phyloP scores from a whole-genome alignment of 2,888 invertebrate genomes.

The Lasioglossum morio region DNA sequence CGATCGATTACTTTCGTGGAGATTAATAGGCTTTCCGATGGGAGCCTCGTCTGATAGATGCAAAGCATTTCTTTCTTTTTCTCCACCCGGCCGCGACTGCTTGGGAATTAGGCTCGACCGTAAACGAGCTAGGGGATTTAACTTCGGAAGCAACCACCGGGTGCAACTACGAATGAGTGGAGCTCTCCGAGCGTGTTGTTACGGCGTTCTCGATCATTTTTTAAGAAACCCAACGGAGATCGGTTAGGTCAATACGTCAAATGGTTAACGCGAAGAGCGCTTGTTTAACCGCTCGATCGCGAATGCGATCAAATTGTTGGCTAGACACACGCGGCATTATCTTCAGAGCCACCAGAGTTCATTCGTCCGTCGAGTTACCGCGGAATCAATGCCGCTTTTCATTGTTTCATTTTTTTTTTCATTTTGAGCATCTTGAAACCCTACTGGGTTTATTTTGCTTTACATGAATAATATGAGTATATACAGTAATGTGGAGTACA shows the following conservation, averaged over 20 bases:
- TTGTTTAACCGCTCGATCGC: neutral
- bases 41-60: constrained; percentile 26
- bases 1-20: constrained; percentile 40
- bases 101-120: constrained; percentile 20
- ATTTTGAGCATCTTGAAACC: too few species aligned
- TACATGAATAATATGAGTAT: too few species aligned
- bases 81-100: neutral
- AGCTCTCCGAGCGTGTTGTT: neutral
- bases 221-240: neutral
- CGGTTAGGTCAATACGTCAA: neutral
- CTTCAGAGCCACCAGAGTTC: too few species aligned
- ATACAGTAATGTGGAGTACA: too few species aligned
- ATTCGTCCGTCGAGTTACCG: too few species aligned
- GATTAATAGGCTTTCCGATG: constrained; percentile 35
- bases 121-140: constrained; percentile 27
- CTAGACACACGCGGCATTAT: too few species aligned
- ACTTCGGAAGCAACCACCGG: constrained; percentile 11
- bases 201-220: neutral
- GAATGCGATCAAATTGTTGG: neutral
- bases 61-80: constrained; percentile 26
- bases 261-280: neutral
- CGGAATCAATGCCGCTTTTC: too few species aligned
- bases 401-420: too few species aligned
- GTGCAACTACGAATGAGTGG: constrained; percentile 18
- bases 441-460: too few species aligned